Conservation (phyloP, 1,140 invertebrate species). For the Pseudomyrmex dendroicus region DNA sequence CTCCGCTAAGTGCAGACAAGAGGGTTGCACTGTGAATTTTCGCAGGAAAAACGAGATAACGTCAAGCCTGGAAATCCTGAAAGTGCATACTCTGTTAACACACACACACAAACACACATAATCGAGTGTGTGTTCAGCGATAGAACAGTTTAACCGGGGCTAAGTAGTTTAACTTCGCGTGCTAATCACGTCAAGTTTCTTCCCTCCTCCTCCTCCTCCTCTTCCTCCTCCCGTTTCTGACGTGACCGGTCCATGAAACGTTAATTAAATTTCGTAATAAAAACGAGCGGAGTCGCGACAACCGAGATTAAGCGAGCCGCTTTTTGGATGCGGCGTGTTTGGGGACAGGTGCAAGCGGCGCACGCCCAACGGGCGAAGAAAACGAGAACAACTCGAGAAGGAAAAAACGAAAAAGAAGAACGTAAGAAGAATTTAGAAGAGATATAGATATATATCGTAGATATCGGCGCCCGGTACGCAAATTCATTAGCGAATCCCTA, state of each 20-base stretch:
- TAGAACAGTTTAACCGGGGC: no score
- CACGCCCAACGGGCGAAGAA: not conserved
- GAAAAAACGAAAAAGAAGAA: not conserved
- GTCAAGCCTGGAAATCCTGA: not conserved
- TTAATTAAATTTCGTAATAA: not conserved
- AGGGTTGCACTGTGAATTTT: conserved; percentile 30
- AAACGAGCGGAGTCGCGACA: not conserved
- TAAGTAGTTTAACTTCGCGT: no score
- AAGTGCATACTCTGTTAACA: not conserved
- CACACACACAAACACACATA: not conserved
- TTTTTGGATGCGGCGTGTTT: not conserved
- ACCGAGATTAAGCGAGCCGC: conserved; percentile 4
- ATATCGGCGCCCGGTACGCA: not conserved
- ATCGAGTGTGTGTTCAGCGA: no score
- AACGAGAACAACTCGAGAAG: not conserved
- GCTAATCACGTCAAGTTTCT: not conserved
- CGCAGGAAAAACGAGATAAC: conserved; percentile 42
- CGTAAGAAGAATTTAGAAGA: conserved; percentile 24
- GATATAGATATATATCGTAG: not conserved
- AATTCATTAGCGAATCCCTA: conserved; percentile 54
- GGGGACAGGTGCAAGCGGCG: conserved; percentile 15
- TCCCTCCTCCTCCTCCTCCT: no score
- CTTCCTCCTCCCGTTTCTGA: not conserved
- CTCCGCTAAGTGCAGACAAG: conserved; percentile 42
- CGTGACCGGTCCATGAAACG: not conserved